These are phyloP conservation scores for Saturnia japonica DNA, from an alignment of 2,888 invertebrate species.

Conservation along the genomic window DNA sequence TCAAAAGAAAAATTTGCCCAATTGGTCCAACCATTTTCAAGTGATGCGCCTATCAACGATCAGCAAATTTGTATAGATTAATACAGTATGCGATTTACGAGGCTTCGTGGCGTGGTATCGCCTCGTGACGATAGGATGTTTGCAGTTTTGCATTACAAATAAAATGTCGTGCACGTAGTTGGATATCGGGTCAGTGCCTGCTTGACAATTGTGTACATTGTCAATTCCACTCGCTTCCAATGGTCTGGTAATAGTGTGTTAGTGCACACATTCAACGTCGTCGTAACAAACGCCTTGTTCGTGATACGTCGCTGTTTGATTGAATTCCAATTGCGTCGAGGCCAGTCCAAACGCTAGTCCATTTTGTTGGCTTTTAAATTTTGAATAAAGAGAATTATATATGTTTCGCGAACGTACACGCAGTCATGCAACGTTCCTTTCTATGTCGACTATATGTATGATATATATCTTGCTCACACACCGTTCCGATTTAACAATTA, in stretches of 20 bases:
- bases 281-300: constrained; percentile 35
- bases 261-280: constrained; percentile 43
- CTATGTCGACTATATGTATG: constrained; percentile 33
- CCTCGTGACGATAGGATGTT: constrained; percentile 57
- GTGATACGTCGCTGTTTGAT: constrained; percentile 43
- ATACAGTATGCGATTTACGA: constrained; percentile 15
- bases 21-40: no score
- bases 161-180: constrained; percentile 48
- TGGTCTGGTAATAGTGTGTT: constrained; percentile 45
- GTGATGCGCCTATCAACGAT: no score
- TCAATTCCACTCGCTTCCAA: constrained; percentile 55
- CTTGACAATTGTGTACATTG: constrained; percentile 56
- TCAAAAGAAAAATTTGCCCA: no score
- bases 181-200: constrained; percentile 49
- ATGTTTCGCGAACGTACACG: constrained; percentile 41
- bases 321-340: constrained; percentile 57
- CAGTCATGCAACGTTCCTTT: constrained; percentile 50
- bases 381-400: constrained; percentile 42
- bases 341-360: constrained; percentile 36
- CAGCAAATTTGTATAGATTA: no score
- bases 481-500: constrained; percentile 30
- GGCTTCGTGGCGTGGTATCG: neutral
- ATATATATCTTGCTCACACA: constrained; percentile 30
- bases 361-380: constrained; percentile 41
- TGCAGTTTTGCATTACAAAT: constrained; percentile 72